Evolutionary conservation across 2,113 vertebrate genomes (phyloP).

Genomic region (Dipodomys merriami): DNA sequence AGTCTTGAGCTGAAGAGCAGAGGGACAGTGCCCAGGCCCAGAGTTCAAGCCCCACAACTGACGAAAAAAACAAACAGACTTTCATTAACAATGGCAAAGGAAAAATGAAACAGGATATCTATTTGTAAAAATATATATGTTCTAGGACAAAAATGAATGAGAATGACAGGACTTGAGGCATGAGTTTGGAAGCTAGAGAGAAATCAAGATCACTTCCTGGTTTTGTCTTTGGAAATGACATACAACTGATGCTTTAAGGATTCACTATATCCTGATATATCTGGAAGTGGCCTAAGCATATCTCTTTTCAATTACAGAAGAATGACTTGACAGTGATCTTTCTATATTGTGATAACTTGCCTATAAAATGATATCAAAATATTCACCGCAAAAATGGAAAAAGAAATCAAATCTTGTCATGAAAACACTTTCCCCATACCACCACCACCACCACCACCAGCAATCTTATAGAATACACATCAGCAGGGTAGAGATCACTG

Average conservation of each 20-base stretch:
- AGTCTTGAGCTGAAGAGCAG: too few relatives aligned
- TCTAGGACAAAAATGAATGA: neutral
- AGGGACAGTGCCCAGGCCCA: too few relatives aligned
- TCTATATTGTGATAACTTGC: neutral
- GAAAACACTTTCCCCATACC: neutral
- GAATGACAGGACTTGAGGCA: too few relatives aligned
- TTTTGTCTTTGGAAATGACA: neutral
- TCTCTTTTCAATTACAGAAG: neutral
- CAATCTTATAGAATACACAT: too few relatives aligned
- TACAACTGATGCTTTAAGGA: neutral
- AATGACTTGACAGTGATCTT: neutral
- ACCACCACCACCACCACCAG: neutral
- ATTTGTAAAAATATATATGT: neutral
- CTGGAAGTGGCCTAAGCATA: neutral
- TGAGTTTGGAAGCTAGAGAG: neutral
- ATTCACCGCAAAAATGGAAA: neutral
- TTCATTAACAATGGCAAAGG: neutral
- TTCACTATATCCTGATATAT: neutral
- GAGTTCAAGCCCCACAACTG: neutral
- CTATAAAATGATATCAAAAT: constrained; percentile 4
- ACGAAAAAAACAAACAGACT: too few relatives aligned
- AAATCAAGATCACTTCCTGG: neutral
- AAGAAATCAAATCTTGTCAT: neutral
- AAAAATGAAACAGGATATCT: neutral
- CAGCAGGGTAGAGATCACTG: neutral